Base-by-base conservation (phyloP, 2,113 vertebrate species). In the Ictidomys tridecemlineatus region DNA sequence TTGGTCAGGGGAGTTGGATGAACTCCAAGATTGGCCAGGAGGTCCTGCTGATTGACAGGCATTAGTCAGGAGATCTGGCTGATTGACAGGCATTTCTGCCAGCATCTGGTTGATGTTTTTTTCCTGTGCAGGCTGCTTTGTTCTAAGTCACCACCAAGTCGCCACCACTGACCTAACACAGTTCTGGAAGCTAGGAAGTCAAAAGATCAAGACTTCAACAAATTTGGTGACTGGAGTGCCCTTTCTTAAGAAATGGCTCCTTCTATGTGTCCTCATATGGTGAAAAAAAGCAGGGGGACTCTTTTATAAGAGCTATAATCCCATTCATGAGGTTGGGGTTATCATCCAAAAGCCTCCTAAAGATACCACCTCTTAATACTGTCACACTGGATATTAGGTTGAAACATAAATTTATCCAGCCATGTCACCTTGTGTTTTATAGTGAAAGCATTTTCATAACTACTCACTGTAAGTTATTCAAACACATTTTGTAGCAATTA, bases 401-500 rank as follows among this genome's bases (percentile, higher is more conserved):
- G 13, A 16, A 90, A 67, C 16, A 67, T 67, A n/a, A 69, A 22
- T 90, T 48, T 79, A 89, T 16, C 13, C 73, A 79, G 32, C 5
- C 67, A 93, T 63, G 8, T 86, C 79, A 82, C 48, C 14, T 67
- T 42, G 48, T 13, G 32, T 74, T 51, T 80, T 79, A 89, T 22
- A 85, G 18, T 86, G 39, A 95, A 93, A 73, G 73, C 0, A 85
- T 45, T 65, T 89, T 61, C 13, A 48, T 34, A 39, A 89, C 61
- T 90, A 72, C 89, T 74, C 11, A 76, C 61, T 53, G 24, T 73
- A 79, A 70, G 48, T 87, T 37, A 78, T 83, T 17, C 13, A 89
- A 91, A 89, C n/a, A 91, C 34, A 89, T 83, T 86, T 86, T 69
- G 10, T 7, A 95, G 37, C 39, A 93, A 93, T 88, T 92, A 74